These are phyloP conservation scores for Acyrthosiphon pisum DNA, from an alignment of 1,140 invertebrate genomes.

Conservation along the genomic window DNA sequence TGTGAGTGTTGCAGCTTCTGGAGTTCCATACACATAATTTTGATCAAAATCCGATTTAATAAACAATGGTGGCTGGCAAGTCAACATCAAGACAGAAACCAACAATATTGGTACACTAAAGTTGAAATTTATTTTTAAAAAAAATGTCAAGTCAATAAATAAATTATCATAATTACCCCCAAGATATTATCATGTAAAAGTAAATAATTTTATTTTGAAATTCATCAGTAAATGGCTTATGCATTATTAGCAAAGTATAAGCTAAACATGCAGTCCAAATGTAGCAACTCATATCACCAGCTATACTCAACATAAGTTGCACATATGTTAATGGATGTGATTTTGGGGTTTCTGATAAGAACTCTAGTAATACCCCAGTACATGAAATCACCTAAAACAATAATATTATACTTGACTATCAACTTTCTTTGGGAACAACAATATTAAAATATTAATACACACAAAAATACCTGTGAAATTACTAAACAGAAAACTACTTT, in stretches of 20 bases:
- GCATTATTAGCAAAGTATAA: slow-evolving; percentile 79
- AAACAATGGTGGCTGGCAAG: slow-evolving; percentile 62
- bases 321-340: slow-evolving; percentile 63
- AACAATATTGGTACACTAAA: slow-evolving; percentile 68
- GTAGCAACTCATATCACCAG: slow-evolving; percentile 78
- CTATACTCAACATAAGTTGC: slow-evolving; percentile 76
- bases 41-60: slow-evolving; percentile 66
- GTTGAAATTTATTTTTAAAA: slow-evolving; percentile 58
- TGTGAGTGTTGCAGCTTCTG: slow-evolving; percentile 74
- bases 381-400: slow-evolving; percentile 48
- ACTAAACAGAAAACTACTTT: slow-evolving; percentile 79
- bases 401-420: not conserved
- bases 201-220: slow-evolving; percentile 49
- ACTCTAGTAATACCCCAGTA: slow-evolving; percentile 52
- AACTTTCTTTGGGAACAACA: not conserved
- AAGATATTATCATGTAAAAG: slow-evolving; percentile 69
- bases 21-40: slow-evolving; percentile 80
- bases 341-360: slow-evolving; percentile 46
- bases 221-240: slow-evolving; percentile 62
- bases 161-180: slow-evolving; percentile 70
- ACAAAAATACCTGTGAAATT: slow-evolving; percentile 74
- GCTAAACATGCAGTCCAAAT: slow-evolving; percentile 86
- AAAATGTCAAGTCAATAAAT: slow-evolving; percentile 43
- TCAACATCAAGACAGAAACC: slow-evolving; percentile 67
- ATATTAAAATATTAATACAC: not conserved